These are phyloP conservation scores for Fragariocoptes setiger DNA, from an alignment of 1,140 invertebrate species.

Conservation along the genomic window DNA sequence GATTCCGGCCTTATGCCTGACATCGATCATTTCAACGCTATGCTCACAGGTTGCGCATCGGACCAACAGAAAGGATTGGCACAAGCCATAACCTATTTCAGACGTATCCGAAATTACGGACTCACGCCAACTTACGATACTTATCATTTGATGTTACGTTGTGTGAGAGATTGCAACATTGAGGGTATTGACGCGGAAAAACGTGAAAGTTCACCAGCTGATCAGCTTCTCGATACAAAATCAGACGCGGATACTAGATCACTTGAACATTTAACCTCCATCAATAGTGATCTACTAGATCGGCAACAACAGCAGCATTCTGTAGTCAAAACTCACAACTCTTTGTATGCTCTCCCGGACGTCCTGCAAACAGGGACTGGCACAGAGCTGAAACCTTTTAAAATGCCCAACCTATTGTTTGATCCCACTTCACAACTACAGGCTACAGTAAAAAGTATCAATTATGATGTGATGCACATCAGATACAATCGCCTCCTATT, in stretches of 20 bases:
- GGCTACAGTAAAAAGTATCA: slow-evolving; percentile 4
- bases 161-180: slow-evolving; percentile 40
- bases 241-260: too few relatives aligned
- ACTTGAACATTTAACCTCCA: too few relatives aligned
- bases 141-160: slow-evolving; percentile 46
- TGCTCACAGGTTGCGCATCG: slow-evolving; percentile 44
- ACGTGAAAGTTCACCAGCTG: too few relatives aligned
- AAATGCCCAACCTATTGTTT: neutral
- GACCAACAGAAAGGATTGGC: slow-evolving; percentile 42
- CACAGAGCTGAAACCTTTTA: neutral
- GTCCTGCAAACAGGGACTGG: neutral
- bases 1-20: slow-evolving; percentile 26
- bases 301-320: too few relatives aligned
- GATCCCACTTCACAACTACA: neutral
- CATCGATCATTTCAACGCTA: slow-evolving; percentile 34
- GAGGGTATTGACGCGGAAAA: too few relatives aligned
- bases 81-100: slow-evolving; percentile 47
- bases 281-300: too few relatives aligned
- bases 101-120: slow-evolving; percentile 31
- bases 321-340: neutral
- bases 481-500: slow-evolving; percentile 24
- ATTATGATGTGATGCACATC: slow-evolving; percentile 4
- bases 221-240: too few relatives aligned
- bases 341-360: neutral
- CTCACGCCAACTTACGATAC: slow-evolving; percentile 26